phyloP scores from a whole-genome alignment of 2,797 vertebrate species.

The Somateria mollissima region DNA sequence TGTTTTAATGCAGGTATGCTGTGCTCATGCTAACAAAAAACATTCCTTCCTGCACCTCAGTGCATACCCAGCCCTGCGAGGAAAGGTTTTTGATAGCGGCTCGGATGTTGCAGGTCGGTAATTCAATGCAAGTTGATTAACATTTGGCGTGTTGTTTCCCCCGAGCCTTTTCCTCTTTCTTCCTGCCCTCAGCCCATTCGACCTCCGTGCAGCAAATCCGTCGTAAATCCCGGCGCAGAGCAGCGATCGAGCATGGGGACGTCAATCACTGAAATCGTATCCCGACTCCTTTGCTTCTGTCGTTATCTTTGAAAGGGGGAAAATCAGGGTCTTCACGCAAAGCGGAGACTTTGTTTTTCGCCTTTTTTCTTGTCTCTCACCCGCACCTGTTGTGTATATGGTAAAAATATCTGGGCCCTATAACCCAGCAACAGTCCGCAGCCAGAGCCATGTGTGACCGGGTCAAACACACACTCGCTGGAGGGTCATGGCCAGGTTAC shows the following conservation, averaged over 20 bases:
- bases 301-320: neutral
- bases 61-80: neutral
- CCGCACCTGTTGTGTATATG: slow-evolving; percentile 83
- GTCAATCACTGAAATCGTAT: neutral
- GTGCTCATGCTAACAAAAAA: neutral
- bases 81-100: neutral
- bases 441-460: slow-evolving; percentile 78
- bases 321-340: slow-evolving; percentile 57
- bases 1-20: neutral
- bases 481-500: slow-evolving; percentile 87
- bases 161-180: neutral
- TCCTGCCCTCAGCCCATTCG: neutral
- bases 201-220: neutral
- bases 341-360: slow-evolving; percentile 49
- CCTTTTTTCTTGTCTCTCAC: slow-evolving; percentile 50
- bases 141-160: neutral
- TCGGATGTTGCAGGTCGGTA: neutral
- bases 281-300: neutral
- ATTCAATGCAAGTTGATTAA: neutral
- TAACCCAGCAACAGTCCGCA: slow-evolving; percentile 69
- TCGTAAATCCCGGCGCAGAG: accelerated
- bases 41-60: neutral
- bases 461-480: slow-evolving; percentile 78
- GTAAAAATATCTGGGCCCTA: slow-evolving; percentile 75
- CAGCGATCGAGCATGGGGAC: neutral